A percentile compares a stretch with the other conserved stretches of the same genome.
Evolutionary conservation across 64 coral and sea anemone species (phyloP).

Genomic region (Acropora yongei): DNA sequence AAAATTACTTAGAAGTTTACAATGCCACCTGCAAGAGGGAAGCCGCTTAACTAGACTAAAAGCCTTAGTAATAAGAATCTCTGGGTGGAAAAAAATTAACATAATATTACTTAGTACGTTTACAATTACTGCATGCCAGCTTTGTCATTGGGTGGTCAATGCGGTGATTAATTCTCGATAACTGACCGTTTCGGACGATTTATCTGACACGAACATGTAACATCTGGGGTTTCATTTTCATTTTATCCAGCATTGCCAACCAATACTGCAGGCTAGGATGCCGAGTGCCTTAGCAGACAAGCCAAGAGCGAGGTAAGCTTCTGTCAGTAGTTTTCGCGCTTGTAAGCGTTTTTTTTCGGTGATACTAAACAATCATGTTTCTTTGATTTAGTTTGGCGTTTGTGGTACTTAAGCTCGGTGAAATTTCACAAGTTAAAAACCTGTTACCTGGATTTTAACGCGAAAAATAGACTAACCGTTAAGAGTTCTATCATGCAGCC

Average conservation of each 20-base stretch:
- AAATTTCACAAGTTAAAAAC: neutral
- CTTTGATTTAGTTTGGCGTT: neutral
- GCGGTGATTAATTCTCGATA: neutral
- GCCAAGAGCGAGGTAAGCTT: conserved; percentile 24
- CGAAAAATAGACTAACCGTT: neutral
- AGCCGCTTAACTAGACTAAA: conserved; percentile 15
- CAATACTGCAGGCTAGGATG: neutral
- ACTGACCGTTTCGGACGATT: neutral
- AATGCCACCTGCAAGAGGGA: neutral
- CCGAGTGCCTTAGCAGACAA: neutral
- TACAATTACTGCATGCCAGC: neutral
- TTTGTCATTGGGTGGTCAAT: neutral
- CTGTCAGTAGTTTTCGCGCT: neutral
- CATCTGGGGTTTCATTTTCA: neutral
- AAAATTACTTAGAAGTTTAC: neutral
- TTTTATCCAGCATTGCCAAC: neutral
- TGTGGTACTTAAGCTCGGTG: neutral
- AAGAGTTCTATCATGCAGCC: neutral
- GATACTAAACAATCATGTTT: neutral
- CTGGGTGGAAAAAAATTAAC: conserved; percentile 12
- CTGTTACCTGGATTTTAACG: neutral
- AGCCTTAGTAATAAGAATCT: neutral
- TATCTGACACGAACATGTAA: neutral
- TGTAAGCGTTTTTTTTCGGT: conserved; percentile 11
- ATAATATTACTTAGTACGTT: conserved; percentile 24